Base-by-base conservation (phyloP, 2,888 invertebrate species). In the Amorpha juglandis region DNA sequence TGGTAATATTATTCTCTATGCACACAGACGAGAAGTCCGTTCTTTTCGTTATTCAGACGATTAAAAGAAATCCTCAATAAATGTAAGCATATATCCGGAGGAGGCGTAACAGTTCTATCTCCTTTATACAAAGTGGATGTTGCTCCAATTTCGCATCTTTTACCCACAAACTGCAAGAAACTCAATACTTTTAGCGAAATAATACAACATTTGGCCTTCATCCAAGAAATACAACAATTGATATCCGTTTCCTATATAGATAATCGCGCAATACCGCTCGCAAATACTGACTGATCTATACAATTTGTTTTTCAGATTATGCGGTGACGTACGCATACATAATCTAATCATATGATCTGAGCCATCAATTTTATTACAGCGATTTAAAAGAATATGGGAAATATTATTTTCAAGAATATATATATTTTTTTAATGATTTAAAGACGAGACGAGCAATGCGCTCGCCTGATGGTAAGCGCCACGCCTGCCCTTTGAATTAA, bases 181-280 rank as follows among this genome's bases (percentile, higher is more conserved):
- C 78, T 71, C 75, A 83, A 91, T 86, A 88, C 86, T 84, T 86
- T 81, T 76, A 78, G 70, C 76, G 73, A 76, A 75, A 77, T 83
- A 77, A 45, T 45, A 45, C 71, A 74, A 69, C 70, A 71, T 65
- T 71, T 72, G 71, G 70, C 70, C 79, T 74, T 77, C 78, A 82
- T 81, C 81, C 83, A 73, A 79, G 79, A 82, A 78, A 78, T 72
- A 73, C 73, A 82, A 91, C 91, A 92, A 91, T 90, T 80, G 87
- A 89, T 81, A 88, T 92, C 91, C 92, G 92, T 78, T 92, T 91
- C 91, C 90, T 83, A 78, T 78, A 79, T 78, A 90, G 90, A 91
- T 89, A 91, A 84, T 82, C 75, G 77, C 68, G 78, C 83, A 88
- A 86, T 90, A 85, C 92, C 88, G 84, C 63, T 67, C 48, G 50